A percentile compares a stretch with the other conserved stretches of the same genome.
Evolutionary conservation across 2,888 invertebrate genomes (phyloP).

Genomic region (Schizotus pectinicornis): DNA sequence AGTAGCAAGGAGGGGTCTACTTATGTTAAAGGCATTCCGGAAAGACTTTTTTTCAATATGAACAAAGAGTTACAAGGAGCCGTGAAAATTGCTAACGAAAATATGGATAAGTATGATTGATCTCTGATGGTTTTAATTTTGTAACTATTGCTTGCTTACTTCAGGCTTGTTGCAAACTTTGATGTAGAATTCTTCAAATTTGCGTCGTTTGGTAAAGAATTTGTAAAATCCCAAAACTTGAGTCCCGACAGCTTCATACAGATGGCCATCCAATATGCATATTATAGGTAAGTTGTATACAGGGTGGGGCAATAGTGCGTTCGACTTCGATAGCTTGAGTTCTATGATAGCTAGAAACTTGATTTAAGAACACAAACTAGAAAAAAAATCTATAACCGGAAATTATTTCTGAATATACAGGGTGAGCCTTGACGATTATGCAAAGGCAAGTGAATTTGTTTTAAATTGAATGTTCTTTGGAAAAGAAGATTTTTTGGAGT

Average conservation of each 20-base stretch:
- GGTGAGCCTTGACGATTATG: no score
- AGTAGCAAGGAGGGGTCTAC: slow-evolving; percentile 48
- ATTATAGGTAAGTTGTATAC: slow-evolving; percentile 73
- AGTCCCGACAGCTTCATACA: slow-evolving; percentile 97
- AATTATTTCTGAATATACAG: no score
- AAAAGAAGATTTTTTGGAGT: no score
- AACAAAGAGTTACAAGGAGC: slow-evolving; percentile 24
- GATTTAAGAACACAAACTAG: no score
- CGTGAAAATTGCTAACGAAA: slow-evolving; percentile 31
- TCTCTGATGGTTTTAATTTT: slow-evolving; percentile 6
- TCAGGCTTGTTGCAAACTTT: slow-evolving; percentile 74
- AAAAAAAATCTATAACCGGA: no score
- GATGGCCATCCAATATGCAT: slow-evolving; percentile 91
- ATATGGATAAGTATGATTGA: slow-evolving; percentile 39
- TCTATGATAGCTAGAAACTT: no score
- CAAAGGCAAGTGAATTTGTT: no score
- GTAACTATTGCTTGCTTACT: slow-evolving; percentile 10
- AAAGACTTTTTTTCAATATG: slow-evolving; percentile 62
- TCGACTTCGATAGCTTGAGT: no score
- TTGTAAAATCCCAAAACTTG: slow-evolving; percentile 83
- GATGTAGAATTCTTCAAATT: slow-evolving; percentile 84
- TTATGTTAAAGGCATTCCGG: slow-evolving; percentile 50
- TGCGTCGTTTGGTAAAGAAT: slow-evolving; percentile 82
- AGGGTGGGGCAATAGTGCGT: no score
- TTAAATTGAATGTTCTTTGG: no score